These are phyloP conservation scores for Parauchenoglanis punctatus DNA, from an alignment of 2,797 vertebrate species.

Conservation along the genomic window DNA sequence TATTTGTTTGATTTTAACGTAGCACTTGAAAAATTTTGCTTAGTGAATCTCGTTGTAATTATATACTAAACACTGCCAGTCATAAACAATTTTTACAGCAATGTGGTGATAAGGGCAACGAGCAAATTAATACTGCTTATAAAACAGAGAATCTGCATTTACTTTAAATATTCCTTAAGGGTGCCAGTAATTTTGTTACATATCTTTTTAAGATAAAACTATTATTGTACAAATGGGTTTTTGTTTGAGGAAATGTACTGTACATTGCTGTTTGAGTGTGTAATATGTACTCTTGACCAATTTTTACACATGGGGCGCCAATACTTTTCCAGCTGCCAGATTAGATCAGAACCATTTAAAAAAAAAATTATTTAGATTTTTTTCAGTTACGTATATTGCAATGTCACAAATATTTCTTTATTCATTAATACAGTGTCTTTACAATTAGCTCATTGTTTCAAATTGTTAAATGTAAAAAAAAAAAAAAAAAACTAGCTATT, in stretches of 20 bases:
- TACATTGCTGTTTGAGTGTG: background rate
- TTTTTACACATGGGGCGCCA: background rate
- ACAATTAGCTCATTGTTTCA: background rate
- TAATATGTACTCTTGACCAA: too few species aligned
- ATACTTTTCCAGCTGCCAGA: background rate
- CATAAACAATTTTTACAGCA: too few species aligned
- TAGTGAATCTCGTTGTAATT: background rate
- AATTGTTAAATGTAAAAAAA: background rate
- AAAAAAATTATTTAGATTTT: background rate
- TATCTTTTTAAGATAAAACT: background rate
- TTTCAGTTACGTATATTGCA: background rate
- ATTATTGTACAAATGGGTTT: background rate
- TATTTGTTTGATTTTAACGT: background rate
- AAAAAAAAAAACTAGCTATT: background rate
- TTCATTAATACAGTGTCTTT: background rate
- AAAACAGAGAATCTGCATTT: background rate
- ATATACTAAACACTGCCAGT: background rate
- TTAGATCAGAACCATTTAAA: background rate
- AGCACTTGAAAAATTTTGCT: background rate
- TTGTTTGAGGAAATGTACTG: background rate
- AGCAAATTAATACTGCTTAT: background rate
- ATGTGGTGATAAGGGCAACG: background rate
- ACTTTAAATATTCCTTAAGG: too few species aligned
- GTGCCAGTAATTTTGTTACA: background rate
- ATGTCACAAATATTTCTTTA: background rate